Evolutionary conservation across 1,140 invertebrate species (phyloP), one percentile per base, ranked within the genome.

Genomic region (Eumaeus atala): DNA sequence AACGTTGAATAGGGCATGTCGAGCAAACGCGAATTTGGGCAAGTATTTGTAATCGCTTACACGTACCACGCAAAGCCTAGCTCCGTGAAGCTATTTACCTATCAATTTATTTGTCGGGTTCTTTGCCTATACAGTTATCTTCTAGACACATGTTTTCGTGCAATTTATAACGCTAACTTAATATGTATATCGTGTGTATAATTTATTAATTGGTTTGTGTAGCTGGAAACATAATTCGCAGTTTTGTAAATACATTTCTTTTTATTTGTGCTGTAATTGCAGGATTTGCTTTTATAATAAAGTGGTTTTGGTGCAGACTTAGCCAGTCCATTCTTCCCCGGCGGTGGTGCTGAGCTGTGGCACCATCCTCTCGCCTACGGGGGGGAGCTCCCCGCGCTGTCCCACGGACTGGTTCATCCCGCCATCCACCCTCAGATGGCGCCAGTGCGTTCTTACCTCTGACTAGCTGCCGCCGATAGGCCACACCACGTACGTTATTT

Each of bases 341-440:
- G 83, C 44, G 84, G 82, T 8, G 82, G 84, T n/a, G 95, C 95
- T 51, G 96, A 98, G 89, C 89, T 97, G 73, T 98, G 97, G 96
- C 95, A 97, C 89, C 95, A 95, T 73, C 89, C 97, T 86, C 93
- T 95, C 57, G 93, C 93, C 50, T 93, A 93, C 54, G 91, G 91
- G n/a, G 92, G 92, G 51, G 95, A 96, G 81, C 88, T 96, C 76
- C 95, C 93, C 58, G 90, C 92, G 50, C 90, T 97, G 66, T 95
- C 96, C 81, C 95, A 96, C 87, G 94, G 94, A 53, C 91, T 97
- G 68, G 95, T 98, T 68, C 96, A 98, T 89, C 96, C 96, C 78
- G 96, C 96, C 84, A 93, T 97, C 87, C 96, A 98, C 90, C 96
- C 96, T 87, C 96, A 98, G 92, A 95, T 97, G 90, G 96, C 96